Percentiles rank a stretch among this genome's conserved stretches.
Conservation (phyloP, 2,113 vertebrate genomes). For the Xiphophorus maculatus region DNA sequence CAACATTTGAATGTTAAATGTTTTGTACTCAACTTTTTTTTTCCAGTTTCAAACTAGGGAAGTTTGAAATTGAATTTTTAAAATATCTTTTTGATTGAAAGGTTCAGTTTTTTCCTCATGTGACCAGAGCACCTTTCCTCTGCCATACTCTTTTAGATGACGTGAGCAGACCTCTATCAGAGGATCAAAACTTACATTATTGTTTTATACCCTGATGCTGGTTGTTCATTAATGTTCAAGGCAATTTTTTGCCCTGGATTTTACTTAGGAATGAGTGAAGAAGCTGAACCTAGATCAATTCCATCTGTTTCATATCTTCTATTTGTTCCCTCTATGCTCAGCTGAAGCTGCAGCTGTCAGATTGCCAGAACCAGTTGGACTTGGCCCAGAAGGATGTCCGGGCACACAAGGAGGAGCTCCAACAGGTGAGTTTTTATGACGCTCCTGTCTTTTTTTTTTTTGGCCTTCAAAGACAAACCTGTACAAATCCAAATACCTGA, state of each 20-base stretch:
- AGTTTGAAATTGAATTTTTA: too few species aligned
- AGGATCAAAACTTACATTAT: too few species aligned
- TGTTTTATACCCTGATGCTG: too few species aligned
- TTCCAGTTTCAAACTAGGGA: too few species aligned
- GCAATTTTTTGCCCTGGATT: too few species aligned
- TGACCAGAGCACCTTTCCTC: not conserved
- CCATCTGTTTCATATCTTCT: too few species aligned
- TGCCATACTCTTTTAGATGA: not conserved
- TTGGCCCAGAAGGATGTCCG: constrained; percentile 84
- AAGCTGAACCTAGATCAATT: too few species aligned
- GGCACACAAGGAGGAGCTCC: constrained; percentile 87
- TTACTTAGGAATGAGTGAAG: too few species aligned
- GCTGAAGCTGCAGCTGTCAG: constrained; percentile 86
- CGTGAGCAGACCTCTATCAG: too few species aligned
- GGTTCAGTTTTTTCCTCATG: too few species aligned
- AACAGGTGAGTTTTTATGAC: constrained; percentile 78
- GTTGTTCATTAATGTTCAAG: too few species aligned
- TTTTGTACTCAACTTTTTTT: not conserved
- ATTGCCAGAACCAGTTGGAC: constrained; percentile 86
- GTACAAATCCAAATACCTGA: not conserved
- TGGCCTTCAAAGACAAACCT: not conserved
- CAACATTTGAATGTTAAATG: not conserved
- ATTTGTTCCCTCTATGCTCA: constrained; percentile 50
- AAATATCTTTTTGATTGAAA: not conserved
- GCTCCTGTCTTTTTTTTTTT: not conserved